These are phyloP conservation scores for Ashinkailepas kermadecensis DNA, from an alignment of 2,888 invertebrate genomes.

Conservation along the genomic window DNA sequence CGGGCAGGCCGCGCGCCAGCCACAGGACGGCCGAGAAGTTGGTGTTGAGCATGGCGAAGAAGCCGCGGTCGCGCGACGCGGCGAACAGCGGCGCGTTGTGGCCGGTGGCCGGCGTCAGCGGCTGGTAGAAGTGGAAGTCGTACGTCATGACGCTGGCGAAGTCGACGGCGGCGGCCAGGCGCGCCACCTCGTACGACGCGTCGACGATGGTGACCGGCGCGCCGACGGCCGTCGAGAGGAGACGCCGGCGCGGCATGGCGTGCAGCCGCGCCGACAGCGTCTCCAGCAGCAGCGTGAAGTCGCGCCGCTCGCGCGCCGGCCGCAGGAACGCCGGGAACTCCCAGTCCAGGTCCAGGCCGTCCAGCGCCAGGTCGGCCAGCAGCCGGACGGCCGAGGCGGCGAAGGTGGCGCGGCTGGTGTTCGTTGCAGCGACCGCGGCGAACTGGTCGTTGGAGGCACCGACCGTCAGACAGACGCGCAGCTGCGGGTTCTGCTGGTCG, in stretches of 20 bases:
- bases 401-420: not conserved
- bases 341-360: constrained; percentile 33
- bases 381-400: not conserved
- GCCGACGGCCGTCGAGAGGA: constrained; percentile 37
- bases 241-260: constrained; percentile 12
- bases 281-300: constrained; percentile 11
- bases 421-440: constrained; percentile 23
- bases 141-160: constrained; percentile 42
- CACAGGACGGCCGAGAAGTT: constrained; percentile 39
- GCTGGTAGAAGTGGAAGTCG: constrained; percentile 40
- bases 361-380: not conserved
- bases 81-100: constrained; percentile 41
- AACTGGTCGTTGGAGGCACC: not conserved
- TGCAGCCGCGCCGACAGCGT: not conserved
- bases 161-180: constrained; percentile 39
- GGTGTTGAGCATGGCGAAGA: constrained; percentile 35
- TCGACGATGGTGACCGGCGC: constrained; percentile 39
- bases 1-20: constrained; percentile 38
- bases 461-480: not conserved
- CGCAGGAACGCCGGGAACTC: constrained; percentile 36
- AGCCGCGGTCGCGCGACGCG: constrained; percentile 32
- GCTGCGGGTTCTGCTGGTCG: not conserved
- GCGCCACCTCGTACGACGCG: constrained; percentile 39
- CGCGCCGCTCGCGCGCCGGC: constrained; percentile 1
- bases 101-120: constrained; percentile 38